Percentiles rank a stretch among this genome's conserved stretches.
Conservation (phyloP, 1,140 invertebrate species). For the Drosophila takahashii region DNA sequence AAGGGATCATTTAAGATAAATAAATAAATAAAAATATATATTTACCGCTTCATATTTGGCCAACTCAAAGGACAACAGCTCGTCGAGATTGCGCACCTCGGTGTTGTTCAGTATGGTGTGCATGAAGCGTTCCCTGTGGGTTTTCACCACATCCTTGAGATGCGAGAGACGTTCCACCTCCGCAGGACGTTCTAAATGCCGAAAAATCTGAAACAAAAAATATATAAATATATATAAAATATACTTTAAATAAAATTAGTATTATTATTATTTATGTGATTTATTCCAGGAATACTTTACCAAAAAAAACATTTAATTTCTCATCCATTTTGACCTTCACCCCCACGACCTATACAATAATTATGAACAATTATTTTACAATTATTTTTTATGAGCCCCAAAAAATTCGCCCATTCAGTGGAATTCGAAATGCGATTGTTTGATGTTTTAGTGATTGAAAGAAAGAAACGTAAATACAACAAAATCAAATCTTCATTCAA, state of each 20-base stretch:
- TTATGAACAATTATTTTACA: slow-evolving; percentile 10
- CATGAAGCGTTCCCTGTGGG: slow-evolving; percentile 86
- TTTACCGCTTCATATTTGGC: slow-evolving; percentile 87
- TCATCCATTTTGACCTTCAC: slow-evolving; percentile 8
- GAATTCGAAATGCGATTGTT: slow-evolving; percentile 40
- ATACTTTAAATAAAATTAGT: not conserved
- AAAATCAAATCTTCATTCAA: slow-evolving; percentile 56
- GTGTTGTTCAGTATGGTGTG: slow-evolving; percentile 87
- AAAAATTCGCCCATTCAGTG: slow-evolving; percentile 8
- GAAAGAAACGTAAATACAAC: slow-evolving; percentile 14
- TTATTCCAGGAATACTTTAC: too few relatives aligned
- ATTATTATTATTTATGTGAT: not conserved
- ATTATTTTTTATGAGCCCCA: slow-evolving; percentile 5
- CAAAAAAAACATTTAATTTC: not conserved
- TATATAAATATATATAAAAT: not conserved
- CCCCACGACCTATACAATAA: not conserved
- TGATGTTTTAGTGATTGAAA: slow-evolving; percentile 30
- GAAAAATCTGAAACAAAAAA: slow-evolving; percentile 87
- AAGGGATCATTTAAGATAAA: not conserved
- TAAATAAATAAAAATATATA: too few relatives aligned
- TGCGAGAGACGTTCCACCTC: slow-evolving; percentile 87
- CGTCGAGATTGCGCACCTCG: slow-evolving; percentile 86
- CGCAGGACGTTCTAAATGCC: slow-evolving; percentile 89
- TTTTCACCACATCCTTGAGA: slow-evolving; percentile 85
- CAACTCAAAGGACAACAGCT: slow-evolving; percentile 87